A percentile compares a stretch with the other conserved stretches of the same genome.
These are phyloP conservation scores for Bunonema sp. DNA, from an alignment of 2,888 invertebrate genomes.

Conservation along the genomic window DNA sequence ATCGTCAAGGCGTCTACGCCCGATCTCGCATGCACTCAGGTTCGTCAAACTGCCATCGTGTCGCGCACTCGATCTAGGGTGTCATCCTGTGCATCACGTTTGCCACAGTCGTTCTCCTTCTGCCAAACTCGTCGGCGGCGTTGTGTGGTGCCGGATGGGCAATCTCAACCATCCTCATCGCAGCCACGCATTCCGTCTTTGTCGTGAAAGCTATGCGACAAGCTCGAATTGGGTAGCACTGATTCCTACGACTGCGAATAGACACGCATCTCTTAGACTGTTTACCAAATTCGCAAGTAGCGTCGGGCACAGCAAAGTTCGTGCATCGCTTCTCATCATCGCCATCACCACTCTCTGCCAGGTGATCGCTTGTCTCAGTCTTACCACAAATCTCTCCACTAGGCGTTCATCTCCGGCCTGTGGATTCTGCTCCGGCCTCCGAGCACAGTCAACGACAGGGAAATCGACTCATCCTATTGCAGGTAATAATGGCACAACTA, in stretches of 20 bases:
- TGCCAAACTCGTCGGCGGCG: conserved; percentile 2
- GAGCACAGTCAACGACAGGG: not conserved
- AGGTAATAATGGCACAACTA: not conserved
- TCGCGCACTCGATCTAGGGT: not conserved
- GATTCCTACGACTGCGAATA: too few species aligned
- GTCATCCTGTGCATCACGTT: conserved; percentile 2
- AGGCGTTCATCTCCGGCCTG: conserved; percentile 6
- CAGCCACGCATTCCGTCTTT: conserved; percentile 4
- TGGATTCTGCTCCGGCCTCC: conserved; percentile 7
- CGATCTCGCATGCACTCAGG: conserved; percentile 3
- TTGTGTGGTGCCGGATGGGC: conserved; percentile 6
- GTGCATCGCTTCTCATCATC: conserved; percentile 1
- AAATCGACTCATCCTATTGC: not conserved
- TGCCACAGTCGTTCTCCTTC: conserved; percentile 2
- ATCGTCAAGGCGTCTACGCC: conserved; percentile 7
- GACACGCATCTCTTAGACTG: too few species aligned
- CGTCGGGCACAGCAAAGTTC: conserved; percentile 2
- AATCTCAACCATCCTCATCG: conserved; percentile 2
- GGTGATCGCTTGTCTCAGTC: conserved; percentile 2
- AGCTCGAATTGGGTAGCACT: too few species aligned
- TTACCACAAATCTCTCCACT: conserved; percentile 1
- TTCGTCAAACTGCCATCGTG: not conserved
- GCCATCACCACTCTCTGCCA: conserved; percentile 1
- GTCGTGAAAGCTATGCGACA: conserved; percentile 7
- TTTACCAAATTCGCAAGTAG: too few species aligned